Evolutionary conservation across 1,140 invertebrate genomes (phyloP), one percentile per base, ranked within the genome.

Genomic region (Arctopsyche grandis): DNA sequence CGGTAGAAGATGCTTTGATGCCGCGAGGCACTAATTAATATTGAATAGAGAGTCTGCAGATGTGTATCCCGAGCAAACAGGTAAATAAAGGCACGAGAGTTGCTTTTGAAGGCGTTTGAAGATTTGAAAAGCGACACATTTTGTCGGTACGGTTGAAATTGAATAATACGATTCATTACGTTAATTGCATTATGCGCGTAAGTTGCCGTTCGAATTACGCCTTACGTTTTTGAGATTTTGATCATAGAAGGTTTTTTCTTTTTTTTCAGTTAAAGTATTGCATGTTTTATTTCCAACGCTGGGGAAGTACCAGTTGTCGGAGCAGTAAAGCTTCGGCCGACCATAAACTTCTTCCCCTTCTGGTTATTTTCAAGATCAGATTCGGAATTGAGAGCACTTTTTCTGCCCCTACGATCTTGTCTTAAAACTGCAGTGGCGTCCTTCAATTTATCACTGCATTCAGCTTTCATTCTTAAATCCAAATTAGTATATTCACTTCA

Each of bases 291-390:
- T 48, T 21, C 58, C 22, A n/a, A 24, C 29, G 22, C 58, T 22
- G 9, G 10, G 38, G 75, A 24, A 69, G 56, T 60, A 21, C 66
- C 69, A 48, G 58, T 77, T 69, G 75, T 69, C 44, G n/a, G 60
- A n/a, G 19, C 46, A 43, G 52, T 26, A 69, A 71, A 75, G 73
- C 46, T 29, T 63, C 58, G 22, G 38, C 21, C 75, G 58, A 38
- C 75, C 22, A 66, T 81, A 81, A 81, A 81, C 69, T 81, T 76
- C 75, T 21, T 66, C 52, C 79, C 79, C 79, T 77, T 78, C 76
- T 69, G 75, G 69, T 81, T 81, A 81, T 81, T 81, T 81, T 78
- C 75, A 75, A 73, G 79, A 81, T 78, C 76, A 81, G 76, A 78
- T 81, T 77, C 76, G 52, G 76, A 81, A 81, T 81, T 81, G 79